Evolutionary conservation across 2,113 vertebrate species (phyloP), one percentile per base, ranked within the genome.

Genomic region (Microtus oregoni): DNA sequence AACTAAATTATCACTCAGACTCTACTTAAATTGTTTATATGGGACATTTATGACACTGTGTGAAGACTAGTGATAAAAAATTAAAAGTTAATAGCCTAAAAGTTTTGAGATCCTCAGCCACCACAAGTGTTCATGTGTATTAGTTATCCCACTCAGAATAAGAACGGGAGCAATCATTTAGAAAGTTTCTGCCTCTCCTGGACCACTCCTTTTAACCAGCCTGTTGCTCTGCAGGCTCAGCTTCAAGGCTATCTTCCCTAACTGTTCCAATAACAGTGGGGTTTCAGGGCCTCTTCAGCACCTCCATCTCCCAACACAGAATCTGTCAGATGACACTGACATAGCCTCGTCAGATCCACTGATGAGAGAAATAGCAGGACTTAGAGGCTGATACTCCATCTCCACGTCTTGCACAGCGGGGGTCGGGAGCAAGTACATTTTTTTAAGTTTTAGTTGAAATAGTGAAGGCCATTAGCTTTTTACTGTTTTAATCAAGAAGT

Each of bases 1-100:
- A 81, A 65, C 41, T 19, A 12, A 58, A 9, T 32, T 72, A 70
- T 32, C 41, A 58, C 58, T 76, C 75, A 73, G 41, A 86, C 7
- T 38, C n/a, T 30, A 82, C 35, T 83, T 72, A 67, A 7, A 32
- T 47, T 73, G 67, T 72, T 58, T 55, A 41, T 65, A 77, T 32
- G 67, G 17, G 63, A 75, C 5, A 55, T 68, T 26, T 70, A 41
- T 12, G 58, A 73, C 22, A 76, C 41, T n/a, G 35, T 72, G 52
- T 83, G 90, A 86, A 83, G 26, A 65, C 24, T 35, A 73, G 17
- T 76, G 15, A 76, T 91, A 38, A 44, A 81, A 83, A 73, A 93
- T 44, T 70, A 96, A 87, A 93, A 94, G 58, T 44, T 65, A 92
- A 61, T 90, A 65, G 35, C 22, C 68, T 73, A 38, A 78, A 47